Base-by-base conservation (phyloP, 1,140 invertebrate genomes). In the Trichomalopsis sarcophagae region DNA sequence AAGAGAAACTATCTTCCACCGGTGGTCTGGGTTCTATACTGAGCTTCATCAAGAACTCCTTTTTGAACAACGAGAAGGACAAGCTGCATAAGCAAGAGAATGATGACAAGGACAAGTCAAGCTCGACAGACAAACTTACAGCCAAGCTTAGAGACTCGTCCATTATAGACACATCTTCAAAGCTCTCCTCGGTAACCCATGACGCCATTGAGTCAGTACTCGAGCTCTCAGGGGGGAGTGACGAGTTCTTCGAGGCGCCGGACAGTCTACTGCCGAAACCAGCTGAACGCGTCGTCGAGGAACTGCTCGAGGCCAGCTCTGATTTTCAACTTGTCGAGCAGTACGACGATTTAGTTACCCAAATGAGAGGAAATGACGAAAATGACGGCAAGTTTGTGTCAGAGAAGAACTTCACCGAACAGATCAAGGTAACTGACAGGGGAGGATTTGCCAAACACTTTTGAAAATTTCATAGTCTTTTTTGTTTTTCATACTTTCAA, bases 31-130 rank as follows among this genome's bases (percentile, higher is more conserved):
- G 85, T 11, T 85, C 86, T 4, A 50, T 88, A 17, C 87, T 89
- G 27, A 86, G 80, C 11, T 84, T 85, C 23, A 87, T 89, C 14
- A 88, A 88, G 74, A 87, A 86, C 11, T 87, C 87, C 1, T 84
- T 89, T 14, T 68, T 87, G 2, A 84, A 86, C 21, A 76, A 68
- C 40, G 82, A 85, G 55, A 81, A 78, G 2, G 82, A 85, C 47
- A 81, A 81, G 21, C 21, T 14, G 11, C 69, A 5, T 33, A 71
- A 14, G 69, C 69, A 14, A 13, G 69, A 71, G 17, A 71, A 30
- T 11, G 9, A 2, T 13, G 69, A 14, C 2, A 71, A 71, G 30
- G 69, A 30, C 10, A 71, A 11, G 0, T 71, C 27, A 62, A 62
- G 14, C 2, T 62, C 55, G 7, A 62, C 4, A 62, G 55, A 62